A percentile compares a stretch with the other conserved stretches of the same genome.
Evolutionary conservation across 1,140 invertebrate genomes (phyloP).

Genomic region (Leptopilina boulardi): DNA sequence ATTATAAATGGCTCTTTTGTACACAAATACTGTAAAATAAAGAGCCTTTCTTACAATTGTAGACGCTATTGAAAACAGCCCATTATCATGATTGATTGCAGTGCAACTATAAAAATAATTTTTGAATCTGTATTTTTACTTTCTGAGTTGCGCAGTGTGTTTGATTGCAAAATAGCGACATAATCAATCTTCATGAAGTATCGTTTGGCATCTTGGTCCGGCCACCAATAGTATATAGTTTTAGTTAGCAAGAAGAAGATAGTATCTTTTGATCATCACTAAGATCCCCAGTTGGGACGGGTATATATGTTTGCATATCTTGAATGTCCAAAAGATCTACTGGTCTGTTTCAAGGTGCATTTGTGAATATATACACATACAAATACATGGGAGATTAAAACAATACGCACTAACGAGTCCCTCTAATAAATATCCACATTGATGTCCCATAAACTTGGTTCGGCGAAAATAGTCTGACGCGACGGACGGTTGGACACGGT

Average conservation of each 20-base stretch:
- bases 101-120: background rate
- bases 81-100: no score
- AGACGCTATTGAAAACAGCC: no score
- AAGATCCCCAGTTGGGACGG: constrained; percentile 40
- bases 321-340: constrained; percentile 48
- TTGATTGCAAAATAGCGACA: constrained; percentile 44
- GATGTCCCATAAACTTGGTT: constrained; percentile 19
- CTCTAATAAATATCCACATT: constrained; percentile 69
- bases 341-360: constrained; percentile 29
- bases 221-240: constrained; percentile 50
- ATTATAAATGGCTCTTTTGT: no score
- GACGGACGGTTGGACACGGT: constrained; percentile 21
- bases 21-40: no score
- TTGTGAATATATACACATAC: constrained; percentile 27
- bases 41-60: no score
- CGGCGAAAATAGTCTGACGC: background rate
- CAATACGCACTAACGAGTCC: constrained; percentile 67
- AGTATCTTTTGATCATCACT: constrained; percentile 54
- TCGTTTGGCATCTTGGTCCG: constrained; percentile 51
- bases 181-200: constrained; percentile 54
- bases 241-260: constrained; percentile 50
- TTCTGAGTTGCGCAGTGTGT: background rate
- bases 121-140: background rate
- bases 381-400: constrained; percentile 58
- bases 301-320: constrained; percentile 40